Conservation (phyloP, 2,797 vertebrate genomes). For the Craterocephalus amniculus region DNA sequence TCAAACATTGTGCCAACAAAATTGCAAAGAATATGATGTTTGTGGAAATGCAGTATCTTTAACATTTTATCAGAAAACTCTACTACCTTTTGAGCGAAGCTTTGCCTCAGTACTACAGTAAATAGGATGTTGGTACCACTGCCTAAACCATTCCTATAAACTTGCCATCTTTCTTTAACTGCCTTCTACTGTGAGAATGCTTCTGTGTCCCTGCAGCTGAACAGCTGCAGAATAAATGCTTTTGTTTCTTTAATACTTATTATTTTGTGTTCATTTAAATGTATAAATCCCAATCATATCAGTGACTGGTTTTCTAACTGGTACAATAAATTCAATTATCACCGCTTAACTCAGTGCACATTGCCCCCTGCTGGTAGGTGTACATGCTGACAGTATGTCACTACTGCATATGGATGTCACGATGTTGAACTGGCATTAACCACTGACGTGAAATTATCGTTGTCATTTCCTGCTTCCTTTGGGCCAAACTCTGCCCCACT, state of each 20-base stretch:
- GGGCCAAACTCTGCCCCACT: slow-evolving; percentile 40
- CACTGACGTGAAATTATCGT: slow-evolving; percentile 26
- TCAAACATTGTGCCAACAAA: slow-evolving; percentile 72
- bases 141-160: slow-evolving; percentile 64
- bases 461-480: slow-evolving; percentile 38
- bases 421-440: slow-evolving; percentile 21
- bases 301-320: not conserved
- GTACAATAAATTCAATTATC: not conserved
- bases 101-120: slow-evolving; percentile 54
- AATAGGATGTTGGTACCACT: slow-evolving; percentile 60
- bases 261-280: slow-evolving; percentile 8
- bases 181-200: slow-evolving; percentile 53
- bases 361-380: slow-evolving; percentile 37
- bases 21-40: slow-evolving; percentile 30
- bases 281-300: not conserved
- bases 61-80: slow-evolving; percentile 44
- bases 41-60: slow-evolving; percentile 47
- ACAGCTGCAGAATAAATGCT: slow-evolving; percentile 80
- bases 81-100: slow-evolving; percentile 48
- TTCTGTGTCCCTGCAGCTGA: slow-evolving; percentile 47
- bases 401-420: not conserved
- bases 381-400: not conserved
- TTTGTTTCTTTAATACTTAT: slow-evolving; percentile 61
- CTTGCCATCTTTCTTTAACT: slow-evolving; percentile 49
- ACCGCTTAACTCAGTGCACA: not conserved